Evolutionary conservation across 2,888 invertebrate genomes (phyloP).

Genomic region (Lacanobia wlatinum): DNA sequence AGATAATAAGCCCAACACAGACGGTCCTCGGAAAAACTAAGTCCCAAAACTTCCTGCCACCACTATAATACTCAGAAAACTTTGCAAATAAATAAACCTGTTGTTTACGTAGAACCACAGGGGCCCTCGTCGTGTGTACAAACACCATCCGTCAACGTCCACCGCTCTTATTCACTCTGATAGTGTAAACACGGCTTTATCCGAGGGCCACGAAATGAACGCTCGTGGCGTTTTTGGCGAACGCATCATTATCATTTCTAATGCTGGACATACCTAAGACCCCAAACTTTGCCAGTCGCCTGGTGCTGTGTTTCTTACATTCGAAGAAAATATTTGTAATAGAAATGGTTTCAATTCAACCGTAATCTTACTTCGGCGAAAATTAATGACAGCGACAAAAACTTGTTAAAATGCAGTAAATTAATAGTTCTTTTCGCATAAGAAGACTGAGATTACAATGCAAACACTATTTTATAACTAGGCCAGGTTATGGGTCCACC

Average conservation of each 20-base stretch:
- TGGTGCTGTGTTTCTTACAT: background rate
- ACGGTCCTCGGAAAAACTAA: slow-evolving; percentile 36
- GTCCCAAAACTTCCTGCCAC: slow-evolving; percentile 38
- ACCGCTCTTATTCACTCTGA: slow-evolving; percentile 75
- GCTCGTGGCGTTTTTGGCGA: background rate
- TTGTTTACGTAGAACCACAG: slow-evolving; percentile 64
- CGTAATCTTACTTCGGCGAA: no score
- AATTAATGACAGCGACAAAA: no score
- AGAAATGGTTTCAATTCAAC: no score
- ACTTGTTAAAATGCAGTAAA: no score
- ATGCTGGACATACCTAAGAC: background rate
- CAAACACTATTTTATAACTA: no score
- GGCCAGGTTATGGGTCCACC: no score
- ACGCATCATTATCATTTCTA: background rate
- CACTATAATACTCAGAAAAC: slow-evolving; percentile 63
- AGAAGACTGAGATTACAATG: no score
- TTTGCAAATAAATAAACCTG: slow-evolving; percentile 72
- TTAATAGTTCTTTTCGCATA: no score
- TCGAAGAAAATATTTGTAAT: no score
- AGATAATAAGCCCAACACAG: slow-evolving; percentile 38
- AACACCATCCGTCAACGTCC: slow-evolving; percentile 82
- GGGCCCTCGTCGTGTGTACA: slow-evolving; percentile 67
- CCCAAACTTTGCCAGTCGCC: background rate
- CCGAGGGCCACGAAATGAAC: slow-evolving; percentile 13
- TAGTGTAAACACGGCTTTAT: slow-evolving; percentile 75